Evolutionary conservation across 2,113 vertebrate species (phyloP).

Genomic region (Carassius gibelio): DNA sequence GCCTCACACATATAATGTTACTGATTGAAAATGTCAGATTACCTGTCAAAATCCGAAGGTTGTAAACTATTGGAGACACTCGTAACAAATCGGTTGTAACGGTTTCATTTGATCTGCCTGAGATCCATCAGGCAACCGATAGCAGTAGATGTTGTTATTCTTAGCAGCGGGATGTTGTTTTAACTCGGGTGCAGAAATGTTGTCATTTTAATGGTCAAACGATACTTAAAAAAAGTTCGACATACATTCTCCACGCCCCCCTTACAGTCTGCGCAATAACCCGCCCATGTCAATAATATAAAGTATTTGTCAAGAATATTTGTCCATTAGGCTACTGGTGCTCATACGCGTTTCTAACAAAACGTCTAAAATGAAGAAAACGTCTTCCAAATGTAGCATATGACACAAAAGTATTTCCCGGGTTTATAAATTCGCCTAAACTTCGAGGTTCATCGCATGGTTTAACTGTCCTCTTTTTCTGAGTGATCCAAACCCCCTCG

Average conservation of each 20-base stretch:
- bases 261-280: not conserved
- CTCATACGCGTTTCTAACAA: not conserved
- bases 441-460: not conserved
- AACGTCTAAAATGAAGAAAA: not conserved
- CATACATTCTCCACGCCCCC: not conserved
- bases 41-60: slow-evolving; percentile 25
- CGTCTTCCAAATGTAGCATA: not conserved
- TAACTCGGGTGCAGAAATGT: not conserved
- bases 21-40: not conserved
- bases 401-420: not conserved
- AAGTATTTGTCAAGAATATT: not conserved
- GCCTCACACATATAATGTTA: not conserved
- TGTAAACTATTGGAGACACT: not conserved
- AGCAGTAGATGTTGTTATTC: not conserved
- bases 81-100: not conserved
- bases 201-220: not conserved
- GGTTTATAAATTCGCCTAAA: not conserved
- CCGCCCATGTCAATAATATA: not conserved
- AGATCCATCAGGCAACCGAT: not conserved
- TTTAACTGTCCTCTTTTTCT: not conserved
- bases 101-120: not conserved
- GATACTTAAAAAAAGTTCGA: not conserved
- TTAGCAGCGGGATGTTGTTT: not conserved
- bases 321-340: slow-evolving; percentile 14
- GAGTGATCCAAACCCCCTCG: not conserved